Percentiles rank a stretch among this genome's conserved stretches.
These are phyloP conservation scores for Augochlora pura DNA, from an alignment of 1,140 invertebrate genomes.

Conservation along the genomic window DNA sequence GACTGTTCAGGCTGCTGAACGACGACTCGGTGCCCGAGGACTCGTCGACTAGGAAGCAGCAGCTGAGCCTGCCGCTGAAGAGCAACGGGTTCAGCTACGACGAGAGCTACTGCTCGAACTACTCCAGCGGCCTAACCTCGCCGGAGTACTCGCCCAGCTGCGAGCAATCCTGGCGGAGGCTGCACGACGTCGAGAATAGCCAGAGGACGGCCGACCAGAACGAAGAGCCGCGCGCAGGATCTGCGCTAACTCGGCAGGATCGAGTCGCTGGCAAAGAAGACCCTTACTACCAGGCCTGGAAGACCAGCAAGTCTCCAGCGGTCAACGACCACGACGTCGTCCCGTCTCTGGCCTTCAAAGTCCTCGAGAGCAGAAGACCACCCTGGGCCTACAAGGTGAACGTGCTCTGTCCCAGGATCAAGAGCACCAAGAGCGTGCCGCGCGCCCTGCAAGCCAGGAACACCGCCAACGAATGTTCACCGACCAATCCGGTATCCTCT, in stretches of 20 bases:
- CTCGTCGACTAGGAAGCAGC: constrained; percentile 27
- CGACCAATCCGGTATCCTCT: constrained; percentile 14
- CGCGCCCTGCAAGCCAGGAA: constrained; percentile 65
- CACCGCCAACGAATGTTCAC: constrained; percentile 8
- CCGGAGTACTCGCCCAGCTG: constrained; percentile 72
- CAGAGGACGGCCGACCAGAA: constrained; percentile 68
- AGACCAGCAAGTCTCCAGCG: constrained; percentile 70
- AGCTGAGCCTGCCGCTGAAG: constrained; percentile 61
- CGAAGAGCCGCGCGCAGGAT: constrained; percentile 45
- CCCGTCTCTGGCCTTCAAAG: constrained; percentile 80
- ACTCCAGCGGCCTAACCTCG: constrained; percentile 69
- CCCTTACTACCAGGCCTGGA: constrained; percentile 84
- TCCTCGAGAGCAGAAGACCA: constrained; percentile 65
- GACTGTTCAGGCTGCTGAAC: constrained; percentile 85
- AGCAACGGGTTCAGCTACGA: constrained; percentile 63
- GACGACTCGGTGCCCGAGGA: constrained; percentile 79
- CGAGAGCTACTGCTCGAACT: constrained; percentile 64
- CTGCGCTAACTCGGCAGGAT: constrained; percentile 66
- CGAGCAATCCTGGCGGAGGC: constrained; percentile 61
- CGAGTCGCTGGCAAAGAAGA: constrained; percentile 78
- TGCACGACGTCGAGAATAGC: constrained; percentile 40
- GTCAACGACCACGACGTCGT: constrained; percentile 75
- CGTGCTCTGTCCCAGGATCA: constrained; percentile 81
- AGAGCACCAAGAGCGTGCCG: constrained; percentile 82
- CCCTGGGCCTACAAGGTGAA: constrained; percentile 74